Conservation (phyloP, 35 echinoderm and acorn worm genomes). For the Lytechinus pictus region DNA sequence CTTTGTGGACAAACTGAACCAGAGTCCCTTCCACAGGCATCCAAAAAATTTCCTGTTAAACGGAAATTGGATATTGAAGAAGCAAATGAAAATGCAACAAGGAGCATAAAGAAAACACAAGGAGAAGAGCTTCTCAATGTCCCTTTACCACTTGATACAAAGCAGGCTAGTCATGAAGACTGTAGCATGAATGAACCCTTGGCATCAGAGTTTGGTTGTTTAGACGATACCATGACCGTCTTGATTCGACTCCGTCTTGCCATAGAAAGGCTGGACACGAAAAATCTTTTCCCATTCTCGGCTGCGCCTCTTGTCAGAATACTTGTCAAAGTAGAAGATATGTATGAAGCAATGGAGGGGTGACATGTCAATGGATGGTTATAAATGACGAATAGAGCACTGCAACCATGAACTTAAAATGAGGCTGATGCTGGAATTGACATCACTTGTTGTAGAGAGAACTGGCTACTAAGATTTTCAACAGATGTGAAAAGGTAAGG, state of each 20-base stretch:
- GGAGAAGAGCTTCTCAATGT: neutral
- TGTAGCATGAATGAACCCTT: neutral
- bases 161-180: neutral
- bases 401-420: no score
- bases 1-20: neutral
- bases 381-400: no score
- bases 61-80: neutral
- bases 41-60: neutral
- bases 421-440: no score
- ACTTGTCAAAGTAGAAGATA: constrained; percentile 51
- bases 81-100: neutral
- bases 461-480: no score
- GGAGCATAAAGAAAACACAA: neutral
- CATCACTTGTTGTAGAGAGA: no score
- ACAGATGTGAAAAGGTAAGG: no score
- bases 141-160: neutral
- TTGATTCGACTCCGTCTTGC: constrained; percentile 65
- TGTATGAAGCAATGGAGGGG: constrained; percentile 42
- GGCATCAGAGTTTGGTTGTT: neutral
- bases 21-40: neutral
- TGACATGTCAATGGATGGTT: no score
- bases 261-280: constrained; percentile 47
- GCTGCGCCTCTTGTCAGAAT: constrained; percentile 48
- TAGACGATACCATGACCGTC: constrained; percentile 71
- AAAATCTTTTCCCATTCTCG: constrained; percentile 62